Evolutionary conservation across 2,113 vertebrate species (phyloP).

Genomic region (Nycticryphes semicollaris): DNA sequence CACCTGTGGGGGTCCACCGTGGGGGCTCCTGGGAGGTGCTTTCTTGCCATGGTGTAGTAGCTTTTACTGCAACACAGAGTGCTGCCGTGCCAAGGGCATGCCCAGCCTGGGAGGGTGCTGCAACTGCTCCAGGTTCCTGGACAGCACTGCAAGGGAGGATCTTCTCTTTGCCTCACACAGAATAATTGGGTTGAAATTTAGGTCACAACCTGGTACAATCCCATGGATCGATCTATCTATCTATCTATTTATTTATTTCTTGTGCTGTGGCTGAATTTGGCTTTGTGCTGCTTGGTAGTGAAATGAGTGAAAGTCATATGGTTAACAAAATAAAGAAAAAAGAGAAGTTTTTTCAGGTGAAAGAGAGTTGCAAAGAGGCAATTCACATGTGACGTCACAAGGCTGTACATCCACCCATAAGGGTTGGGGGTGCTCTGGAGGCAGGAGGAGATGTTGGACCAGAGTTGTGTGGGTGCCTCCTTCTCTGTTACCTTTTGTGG

Average conservation of each 20-base stretch:
- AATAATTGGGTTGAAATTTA: neutral
- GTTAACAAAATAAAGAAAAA: neutral
- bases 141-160: neutral
- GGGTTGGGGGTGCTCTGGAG: neutral
- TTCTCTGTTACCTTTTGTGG: neutral
- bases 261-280: neutral
- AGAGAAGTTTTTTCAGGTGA: neutral
- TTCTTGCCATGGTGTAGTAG: neutral
- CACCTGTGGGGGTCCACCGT: neutral
- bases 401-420: neutral
- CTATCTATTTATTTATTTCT: neutral
- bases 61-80: fast-evolving
- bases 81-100: neutral
- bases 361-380: neutral
- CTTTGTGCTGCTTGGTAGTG: neutral
- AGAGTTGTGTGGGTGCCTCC: neutral
- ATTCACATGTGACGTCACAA: neutral
- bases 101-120: neutral
- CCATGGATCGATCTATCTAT: too few species aligned
- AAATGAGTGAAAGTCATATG: neutral
- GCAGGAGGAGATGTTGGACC: neutral
- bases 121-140: neutral
- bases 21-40: neutral
- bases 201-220: neutral
- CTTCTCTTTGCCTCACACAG: neutral